Conservation (phyloP, 2,113 vertebrate genomes). For the Mormyrus iriodes region DNA sequence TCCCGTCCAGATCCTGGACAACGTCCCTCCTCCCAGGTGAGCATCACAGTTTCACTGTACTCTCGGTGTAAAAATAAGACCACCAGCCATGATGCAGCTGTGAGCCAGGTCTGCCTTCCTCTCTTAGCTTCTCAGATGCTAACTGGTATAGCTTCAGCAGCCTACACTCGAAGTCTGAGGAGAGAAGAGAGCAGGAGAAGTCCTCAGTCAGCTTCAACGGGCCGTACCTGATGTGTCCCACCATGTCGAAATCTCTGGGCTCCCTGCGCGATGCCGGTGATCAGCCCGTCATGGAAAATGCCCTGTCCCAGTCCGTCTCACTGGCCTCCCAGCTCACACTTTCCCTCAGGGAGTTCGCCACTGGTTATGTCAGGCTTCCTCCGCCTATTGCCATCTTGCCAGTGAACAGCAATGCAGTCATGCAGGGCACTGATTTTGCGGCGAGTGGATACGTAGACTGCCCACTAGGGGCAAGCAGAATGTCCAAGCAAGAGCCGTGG, state of each 20-base stretch:
- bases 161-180: neutral
- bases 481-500: neutral
- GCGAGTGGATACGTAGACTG: neutral
- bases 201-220: slow-evolving; percentile 15
- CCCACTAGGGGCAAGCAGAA: neutral
- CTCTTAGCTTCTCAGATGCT: neutral
- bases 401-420: neutral
- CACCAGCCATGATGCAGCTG: neutral
- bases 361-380: neutral
- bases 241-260: neutral
- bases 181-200: neutral
- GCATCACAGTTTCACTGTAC: neutral
- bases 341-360: neutral
- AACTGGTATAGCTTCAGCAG: neutral
- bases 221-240: slow-evolving; percentile 13
- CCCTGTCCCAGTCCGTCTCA: neutral
- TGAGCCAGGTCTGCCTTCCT: neutral
- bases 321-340: neutral
- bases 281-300: neutral
- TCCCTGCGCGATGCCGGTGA: neutral
- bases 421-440: neutral
- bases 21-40: neutral
- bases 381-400: neutral
- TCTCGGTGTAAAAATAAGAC: neutral
- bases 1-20: slow-evolving; percentile 2